phyloP scores from a whole-genome alignment of 2,888 invertebrate genomes.

The Adela reaumurella region DNA sequence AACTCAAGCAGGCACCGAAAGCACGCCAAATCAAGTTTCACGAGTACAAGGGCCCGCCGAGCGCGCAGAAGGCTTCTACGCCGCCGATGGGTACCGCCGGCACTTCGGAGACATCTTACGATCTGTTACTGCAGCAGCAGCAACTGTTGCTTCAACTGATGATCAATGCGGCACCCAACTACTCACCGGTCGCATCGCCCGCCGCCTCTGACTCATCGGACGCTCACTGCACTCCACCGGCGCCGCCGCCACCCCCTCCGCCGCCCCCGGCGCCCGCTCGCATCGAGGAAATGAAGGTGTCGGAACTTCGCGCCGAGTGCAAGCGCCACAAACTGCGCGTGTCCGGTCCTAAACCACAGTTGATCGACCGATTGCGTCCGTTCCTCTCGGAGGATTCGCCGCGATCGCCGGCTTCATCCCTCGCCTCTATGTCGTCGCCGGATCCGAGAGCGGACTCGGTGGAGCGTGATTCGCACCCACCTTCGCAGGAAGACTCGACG shows the following conservation, averaged over 20 bases:
- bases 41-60: constrained; percentile 93
- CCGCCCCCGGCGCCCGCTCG: constrained; percentile 52
- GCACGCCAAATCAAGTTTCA: constrained; percentile 81
- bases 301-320: constrained; percentile 89
- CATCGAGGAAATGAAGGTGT: constrained; percentile 92
- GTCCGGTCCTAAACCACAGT: constrained; percentile 92
- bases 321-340: constrained; percentile 92
- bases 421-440: constrained; percentile 21
- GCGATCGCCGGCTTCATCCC: constrained; percentile 44
- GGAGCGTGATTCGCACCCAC: constrained; percentile 27
- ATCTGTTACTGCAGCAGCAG: constrained; percentile 89
- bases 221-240: constrained; percentile 41
- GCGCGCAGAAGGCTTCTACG: constrained; percentile 72
- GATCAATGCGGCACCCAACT: constrained; percentile 63
- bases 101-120: constrained; percentile 77
- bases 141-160: constrained; percentile 86
- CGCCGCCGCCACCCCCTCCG: constrained; percentile 44
- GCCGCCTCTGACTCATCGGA: constrained; percentile 35
- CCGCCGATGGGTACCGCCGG: constrained; percentile 34
- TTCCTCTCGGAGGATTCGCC: constrained; percentile 53
- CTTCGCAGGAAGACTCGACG: constrained; percentile 68
- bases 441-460: constrained; percentile 32
- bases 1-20: constrained; percentile 66
- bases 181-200: constrained; percentile 30
- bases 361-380: constrained; percentile 86